These are phyloP conservation scores for Pherbina coryleti DNA, from an alignment of 2,888 invertebrate species.

Conservation along the genomic window DNA sequence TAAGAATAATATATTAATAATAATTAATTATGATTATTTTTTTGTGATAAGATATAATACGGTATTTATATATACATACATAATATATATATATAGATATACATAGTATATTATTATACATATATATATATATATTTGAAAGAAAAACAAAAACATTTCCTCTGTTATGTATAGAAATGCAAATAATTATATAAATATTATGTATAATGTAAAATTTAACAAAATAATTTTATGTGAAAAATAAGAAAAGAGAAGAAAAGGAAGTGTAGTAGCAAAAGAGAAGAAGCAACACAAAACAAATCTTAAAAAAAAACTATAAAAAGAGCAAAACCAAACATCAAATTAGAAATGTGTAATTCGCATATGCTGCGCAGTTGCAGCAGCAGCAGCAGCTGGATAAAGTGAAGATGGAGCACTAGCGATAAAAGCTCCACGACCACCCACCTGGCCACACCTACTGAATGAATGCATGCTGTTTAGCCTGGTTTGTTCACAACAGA, in stretches of 20 bases:
- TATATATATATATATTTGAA: conserved; percentile 56
- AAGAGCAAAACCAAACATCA: conserved; percentile 61
- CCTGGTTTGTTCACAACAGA: neutral
- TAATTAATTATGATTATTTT: conserved; percentile 64
- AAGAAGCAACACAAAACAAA: conserved; percentile 52
- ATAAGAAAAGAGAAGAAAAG: conserved; percentile 43
- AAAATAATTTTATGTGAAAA: conserved; percentile 34
- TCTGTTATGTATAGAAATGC: conserved; percentile 67
- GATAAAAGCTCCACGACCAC: neutral
- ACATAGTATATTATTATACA: conserved; percentile 51
- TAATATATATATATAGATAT: conserved; percentile 56
- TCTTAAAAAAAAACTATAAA: conserved; percentile 55
- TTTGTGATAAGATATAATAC: conserved; percentile 65
- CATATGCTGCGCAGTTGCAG: conserved; percentile 16
- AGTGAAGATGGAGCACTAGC: neutral
- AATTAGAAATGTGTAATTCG: conserved; percentile 58
- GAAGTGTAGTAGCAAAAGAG: conserved; percentile 62
- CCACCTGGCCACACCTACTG: conserved; percentile 1
- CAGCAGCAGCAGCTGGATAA: neutral
- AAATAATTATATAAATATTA: conserved; percentile 63
- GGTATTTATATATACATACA: conserved; percentile 65
- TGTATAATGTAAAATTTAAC: conserved; percentile 60
- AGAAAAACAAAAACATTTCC: conserved; percentile 57
- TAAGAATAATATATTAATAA: conserved; percentile 66
- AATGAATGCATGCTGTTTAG: neutral